Conservation (phyloP, 2,797 vertebrate species). For the Gobio occitaniae region DNA sequence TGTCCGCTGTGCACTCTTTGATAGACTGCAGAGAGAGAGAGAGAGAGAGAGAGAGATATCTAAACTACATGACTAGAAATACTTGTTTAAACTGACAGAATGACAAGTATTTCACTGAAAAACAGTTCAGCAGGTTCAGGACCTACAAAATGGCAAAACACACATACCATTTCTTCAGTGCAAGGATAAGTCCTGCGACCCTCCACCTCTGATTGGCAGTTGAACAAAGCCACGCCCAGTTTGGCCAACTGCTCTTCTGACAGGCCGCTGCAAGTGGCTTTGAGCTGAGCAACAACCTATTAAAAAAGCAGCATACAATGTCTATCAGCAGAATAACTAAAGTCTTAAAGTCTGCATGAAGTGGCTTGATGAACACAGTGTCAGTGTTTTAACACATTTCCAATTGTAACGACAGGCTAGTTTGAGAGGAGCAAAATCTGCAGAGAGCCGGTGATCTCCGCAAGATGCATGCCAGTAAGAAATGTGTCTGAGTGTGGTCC, state of each 20-base stretch:
- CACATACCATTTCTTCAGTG: constrained; percentile 76
- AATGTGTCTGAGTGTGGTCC: no score
- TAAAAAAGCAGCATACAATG: neutral
- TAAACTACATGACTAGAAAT: neutral
- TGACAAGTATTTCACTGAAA: neutral
- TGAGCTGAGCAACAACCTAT: constrained; percentile 77
- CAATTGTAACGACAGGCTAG: no score
- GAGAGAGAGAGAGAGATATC: neutral
- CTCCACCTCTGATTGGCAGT: constrained; percentile 80
- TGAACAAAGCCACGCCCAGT: constrained; percentile 79
- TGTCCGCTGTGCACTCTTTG: constrained; percentile 79
- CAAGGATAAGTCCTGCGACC: constrained; percentile 74
- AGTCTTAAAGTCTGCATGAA: neutral
- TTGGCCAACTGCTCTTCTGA: constrained; percentile 83
- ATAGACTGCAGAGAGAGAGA: constrained; percentile 70
- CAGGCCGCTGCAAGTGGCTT: constrained; percentile 73
- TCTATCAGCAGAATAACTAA: neutral
- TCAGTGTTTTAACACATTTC: neutral
- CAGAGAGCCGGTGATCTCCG: no score
- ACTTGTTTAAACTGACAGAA: neutral
- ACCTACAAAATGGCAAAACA: neutral
- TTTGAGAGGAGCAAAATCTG: no score
- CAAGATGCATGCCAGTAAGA: no score
- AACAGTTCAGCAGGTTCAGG: neutral
- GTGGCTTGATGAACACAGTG: neutral